Evolutionary conservation across 2,888 invertebrate species (phyloP).

Genomic region (Noctua janthe): DNA sequence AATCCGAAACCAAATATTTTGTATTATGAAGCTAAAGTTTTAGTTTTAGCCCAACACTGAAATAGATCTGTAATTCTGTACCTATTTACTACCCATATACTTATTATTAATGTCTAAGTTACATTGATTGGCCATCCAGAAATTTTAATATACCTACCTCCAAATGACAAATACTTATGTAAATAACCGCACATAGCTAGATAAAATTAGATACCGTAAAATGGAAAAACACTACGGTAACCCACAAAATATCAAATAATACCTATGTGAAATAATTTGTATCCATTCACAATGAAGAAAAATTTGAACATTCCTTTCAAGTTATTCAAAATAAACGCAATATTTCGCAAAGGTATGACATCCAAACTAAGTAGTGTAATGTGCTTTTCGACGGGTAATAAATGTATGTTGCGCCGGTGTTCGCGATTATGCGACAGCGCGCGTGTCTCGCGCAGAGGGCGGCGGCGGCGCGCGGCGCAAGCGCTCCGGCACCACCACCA

Average conservation of each 20-base stretch:
- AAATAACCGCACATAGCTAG: constrained; percentile 43
- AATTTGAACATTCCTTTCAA: constrained; percentile 2
- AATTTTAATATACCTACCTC: constrained; percentile 14
- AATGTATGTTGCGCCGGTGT: constrained; percentile 69
- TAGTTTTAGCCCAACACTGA: constrained; percentile 17
- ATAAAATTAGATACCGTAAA: constrained; percentile 14
- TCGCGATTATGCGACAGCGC: constrained; percentile 68
- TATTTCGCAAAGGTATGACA: constrained; percentile 56
- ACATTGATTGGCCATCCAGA: constrained; percentile 46
- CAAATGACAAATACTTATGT: constrained; percentile 23
- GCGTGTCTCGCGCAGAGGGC: constrained; percentile 79
- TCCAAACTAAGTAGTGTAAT: constrained; percentile 50
- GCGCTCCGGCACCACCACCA: constrained; percentile 95
- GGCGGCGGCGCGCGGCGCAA: constrained; percentile 91
- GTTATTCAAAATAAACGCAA: constrained; percentile 28
- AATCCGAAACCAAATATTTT: constrained; percentile 3
- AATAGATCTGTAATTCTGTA: constrained; percentile 26
- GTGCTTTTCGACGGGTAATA: constrained; percentile 67
- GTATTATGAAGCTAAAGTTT: constrained; percentile 21
- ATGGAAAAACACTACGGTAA: constrained; percentile 32
- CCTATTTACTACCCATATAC: not conserved
- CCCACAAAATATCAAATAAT: constrained; percentile 28
- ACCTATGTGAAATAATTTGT: constrained; percentile 60
- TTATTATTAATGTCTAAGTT: constrained; percentile 37
- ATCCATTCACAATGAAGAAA: constrained; percentile 19